These are phyloP conservation scores for Malacoraja senta DNA, from an alignment of 2,797 vertebrate genomes.

Conservation along the genomic window DNA sequence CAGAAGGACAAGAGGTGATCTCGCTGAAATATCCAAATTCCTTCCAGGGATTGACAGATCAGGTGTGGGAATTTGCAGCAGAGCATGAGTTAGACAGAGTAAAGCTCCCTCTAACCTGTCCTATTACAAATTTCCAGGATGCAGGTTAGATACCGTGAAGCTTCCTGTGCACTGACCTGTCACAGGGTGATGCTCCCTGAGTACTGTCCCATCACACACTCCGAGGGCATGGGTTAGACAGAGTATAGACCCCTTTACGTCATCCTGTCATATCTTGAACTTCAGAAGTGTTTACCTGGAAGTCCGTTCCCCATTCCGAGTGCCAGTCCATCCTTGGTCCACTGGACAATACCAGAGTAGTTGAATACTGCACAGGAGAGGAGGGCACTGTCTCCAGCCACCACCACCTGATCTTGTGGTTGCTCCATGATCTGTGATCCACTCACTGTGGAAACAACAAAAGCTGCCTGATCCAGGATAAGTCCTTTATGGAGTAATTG, in stretches of 20 bases:
- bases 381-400: constrained; percentile 76
- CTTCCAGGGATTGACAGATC: no score
- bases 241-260: constrained; percentile 42
- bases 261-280: background rate
- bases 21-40: no score
- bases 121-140: background rate
- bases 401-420: constrained; percentile 84
- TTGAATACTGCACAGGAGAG: constrained; percentile 85
- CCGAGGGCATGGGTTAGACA: constrained; percentile 48
- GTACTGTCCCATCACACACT: background rate
- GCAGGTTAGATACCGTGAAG: no score
- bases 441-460: constrained; percentile 49
- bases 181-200: no score
- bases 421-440: constrained; percentile 84
- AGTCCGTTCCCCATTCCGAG: constrained; percentile 84
- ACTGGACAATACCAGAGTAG: constrained; percentile 90
- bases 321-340: constrained; percentile 91
- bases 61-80: no score
- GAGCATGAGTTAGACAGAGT: constrained; percentile 32
- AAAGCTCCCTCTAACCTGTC: constrained; percentile 46
- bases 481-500: background rate
- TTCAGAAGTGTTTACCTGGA: constrained; percentile 62
- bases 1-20: no score
- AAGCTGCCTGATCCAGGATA: background rate
- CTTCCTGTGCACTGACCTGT: no score